A percentile compares a stretch with the other conserved stretches of the same genome.
Conservation (phyloP, 1,140 invertebrate species). For the Aphelenchoides fujianensis region DNA sequence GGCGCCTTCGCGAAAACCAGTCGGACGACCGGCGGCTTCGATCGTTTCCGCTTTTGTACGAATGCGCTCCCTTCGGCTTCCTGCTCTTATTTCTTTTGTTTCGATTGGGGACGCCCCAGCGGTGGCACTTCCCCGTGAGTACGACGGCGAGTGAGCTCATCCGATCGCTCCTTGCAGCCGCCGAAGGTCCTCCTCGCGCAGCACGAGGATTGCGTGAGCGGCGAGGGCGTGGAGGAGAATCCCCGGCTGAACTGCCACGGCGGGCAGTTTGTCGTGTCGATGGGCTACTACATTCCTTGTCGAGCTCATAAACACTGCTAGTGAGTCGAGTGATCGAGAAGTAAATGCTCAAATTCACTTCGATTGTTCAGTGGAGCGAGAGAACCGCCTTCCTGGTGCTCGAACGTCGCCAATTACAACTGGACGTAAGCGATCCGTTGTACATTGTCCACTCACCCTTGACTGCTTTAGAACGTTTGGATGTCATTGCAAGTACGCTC, state of each 20-base stretch:
- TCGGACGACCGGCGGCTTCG: too few relatives aligned
- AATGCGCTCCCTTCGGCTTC: neutral
- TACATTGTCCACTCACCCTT: too few relatives aligned
- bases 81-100: neutral
- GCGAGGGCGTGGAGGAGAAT: neutral
- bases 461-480: too few relatives aligned
- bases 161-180: neutral
- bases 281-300: slow-evolving; percentile 25
- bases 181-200: slow-evolving; percentile 16
- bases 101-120: neutral
- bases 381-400: neutral
- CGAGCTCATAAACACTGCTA: slow-evolving; percentile 16
- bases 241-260: neutral
- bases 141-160: neutral
- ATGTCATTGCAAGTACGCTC: too few relatives aligned
- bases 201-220: neutral
- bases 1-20: too few relatives aligned
- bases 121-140: slow-evolving; percentile 16
- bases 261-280: slow-evolving; percentile 8
- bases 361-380: neutral
- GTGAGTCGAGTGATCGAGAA: neutral
- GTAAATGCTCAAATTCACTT: neutral
- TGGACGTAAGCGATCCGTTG: too few relatives aligned
- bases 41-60: too few relatives aligned
- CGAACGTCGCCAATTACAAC: neutral